Percentiles rank a stretch among this genome's conserved stretches.
These are phyloP conservation scores for Lagorchestes hirsutus DNA, from an alignment of 2,797 vertebrate genomes.

Conservation along the genomic window DNA sequence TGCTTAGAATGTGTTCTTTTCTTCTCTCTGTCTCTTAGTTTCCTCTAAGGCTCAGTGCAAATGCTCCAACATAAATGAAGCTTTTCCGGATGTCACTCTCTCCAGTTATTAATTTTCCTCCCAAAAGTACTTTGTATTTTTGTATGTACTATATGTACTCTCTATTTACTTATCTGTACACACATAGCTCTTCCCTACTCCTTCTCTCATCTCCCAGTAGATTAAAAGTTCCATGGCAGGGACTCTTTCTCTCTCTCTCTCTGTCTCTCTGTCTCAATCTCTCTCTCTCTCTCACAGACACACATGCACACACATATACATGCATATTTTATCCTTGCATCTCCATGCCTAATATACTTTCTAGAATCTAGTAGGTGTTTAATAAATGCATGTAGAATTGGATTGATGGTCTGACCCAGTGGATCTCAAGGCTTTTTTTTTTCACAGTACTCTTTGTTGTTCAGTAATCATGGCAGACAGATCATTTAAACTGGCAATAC, in stretches of 20 bases:
- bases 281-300: too few species aligned
- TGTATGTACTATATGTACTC: too few species aligned
- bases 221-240: not conserved
- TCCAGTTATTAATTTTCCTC: not conserved
- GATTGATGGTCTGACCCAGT: not conserved
- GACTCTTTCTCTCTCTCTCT: too few species aligned
- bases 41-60: not conserved
- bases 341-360: not conserved
- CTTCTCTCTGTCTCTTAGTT: not conserved
- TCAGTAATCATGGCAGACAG: not conserved
- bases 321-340: not conserved
- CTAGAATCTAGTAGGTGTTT: not conserved
- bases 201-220: not conserved
- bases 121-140: not conserved
- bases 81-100: not conserved
- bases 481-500: not conserved
- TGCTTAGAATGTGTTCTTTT: not conserved
- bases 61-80: not conserved
- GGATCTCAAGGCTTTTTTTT: not conserved
- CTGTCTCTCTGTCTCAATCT: too few species aligned
- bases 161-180: not conserved
- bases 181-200: not conserved
- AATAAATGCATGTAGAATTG: not conserved
- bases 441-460: not conserved
- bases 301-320: too few species aligned